Base-by-base conservation (phyloP, 2,888 invertebrate species). In the Caenorhabditis macrosperma region DNA sequence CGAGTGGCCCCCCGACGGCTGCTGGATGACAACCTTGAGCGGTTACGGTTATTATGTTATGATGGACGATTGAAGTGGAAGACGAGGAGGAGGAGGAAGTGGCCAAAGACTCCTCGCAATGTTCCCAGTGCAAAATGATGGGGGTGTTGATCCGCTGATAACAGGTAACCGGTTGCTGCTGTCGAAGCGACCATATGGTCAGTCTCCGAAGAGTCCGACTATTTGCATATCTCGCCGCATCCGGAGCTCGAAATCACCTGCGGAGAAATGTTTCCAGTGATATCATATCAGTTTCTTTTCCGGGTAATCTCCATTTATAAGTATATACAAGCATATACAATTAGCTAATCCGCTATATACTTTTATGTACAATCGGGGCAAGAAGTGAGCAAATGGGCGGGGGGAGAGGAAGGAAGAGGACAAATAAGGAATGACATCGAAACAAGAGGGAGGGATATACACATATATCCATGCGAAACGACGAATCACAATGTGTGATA, bases 31-130 rank as follows among this genome's bases (percentile, higher is more conserved):
- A 78, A 78, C 78, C 78, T 78, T 78, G 78, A 78, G 78, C 64
- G 69, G 71, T 69, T 67, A 78, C 61, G 78, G 78, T 78, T 78
- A 78, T 78, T 78, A 78, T 67, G 54, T 72, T 72, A 63, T 72
- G 61, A 72, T 57, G 52, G 63, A 20, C 30, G 38, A 55, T 7
- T 7, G 60, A 59, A 41, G 33, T 48, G 57, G 57, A 46, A 15
- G 26, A 35, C 15, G 55, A 17, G 55, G 50, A 38, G 30, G 44
- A 17, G 59, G 59, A 64, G 46, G 54, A 59, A 38, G 48, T 46
- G 38, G 33, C 12, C 20, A 44, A 24, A n/a, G 57, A 77, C 24
- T 9, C 38, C 38, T 38, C 38, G 38, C 12, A 2, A 12, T 38
- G 38, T 38, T 5, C 6, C 15, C 12, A 38, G 38, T 5, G 15